These are phyloP conservation scores for Papilio dardanus DNA, from an alignment of 1,140 invertebrate genomes.

Conservation along the genomic window DNA sequence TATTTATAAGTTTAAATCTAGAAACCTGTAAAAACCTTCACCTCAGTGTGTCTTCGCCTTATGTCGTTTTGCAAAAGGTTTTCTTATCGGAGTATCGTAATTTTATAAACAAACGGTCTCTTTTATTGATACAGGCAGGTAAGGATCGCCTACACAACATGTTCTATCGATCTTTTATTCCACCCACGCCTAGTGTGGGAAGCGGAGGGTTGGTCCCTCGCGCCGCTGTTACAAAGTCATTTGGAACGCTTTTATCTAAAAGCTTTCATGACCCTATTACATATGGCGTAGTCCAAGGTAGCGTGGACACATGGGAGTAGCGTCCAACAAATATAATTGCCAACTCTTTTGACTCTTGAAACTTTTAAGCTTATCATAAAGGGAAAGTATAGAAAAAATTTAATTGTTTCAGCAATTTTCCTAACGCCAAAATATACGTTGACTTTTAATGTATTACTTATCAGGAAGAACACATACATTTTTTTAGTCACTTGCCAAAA, in stretches of 20 bases:
- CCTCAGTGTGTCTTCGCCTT: not conserved
- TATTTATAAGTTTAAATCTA: not conserved
- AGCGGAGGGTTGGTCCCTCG: constrained; percentile 2
- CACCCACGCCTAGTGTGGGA: constrained; percentile 9
- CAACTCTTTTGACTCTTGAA: too few relatives aligned
- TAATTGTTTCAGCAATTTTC: too few relatives aligned
- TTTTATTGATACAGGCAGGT: not conserved
- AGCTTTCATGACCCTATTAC: constrained; percentile 9
- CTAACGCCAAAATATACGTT: too few relatives aligned
- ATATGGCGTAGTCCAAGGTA: not conserved
- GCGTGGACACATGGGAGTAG: not conserved
- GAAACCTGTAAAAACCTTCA: too few relatives aligned
- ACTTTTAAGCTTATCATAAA: too few relatives aligned
- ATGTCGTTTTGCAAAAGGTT: not conserved
- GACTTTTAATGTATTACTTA: too few relatives aligned
- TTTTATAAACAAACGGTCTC: not conserved
- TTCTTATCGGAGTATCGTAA: not conserved
- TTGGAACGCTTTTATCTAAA: constrained; percentile 2
- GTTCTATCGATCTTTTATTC: constrained; percentile 5
- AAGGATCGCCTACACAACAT: constrained; percentile 8
- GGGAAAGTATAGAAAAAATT: too few relatives aligned
- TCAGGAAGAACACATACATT: too few relatives aligned
- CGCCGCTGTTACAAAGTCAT: not conserved
- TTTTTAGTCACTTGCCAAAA: too few relatives aligned
- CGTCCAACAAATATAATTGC: too few relatives aligned